These are phyloP conservation scores for Oxytorus armatus DNA, from an alignment of 2,888 invertebrate species.

Conservation along the genomic window DNA sequence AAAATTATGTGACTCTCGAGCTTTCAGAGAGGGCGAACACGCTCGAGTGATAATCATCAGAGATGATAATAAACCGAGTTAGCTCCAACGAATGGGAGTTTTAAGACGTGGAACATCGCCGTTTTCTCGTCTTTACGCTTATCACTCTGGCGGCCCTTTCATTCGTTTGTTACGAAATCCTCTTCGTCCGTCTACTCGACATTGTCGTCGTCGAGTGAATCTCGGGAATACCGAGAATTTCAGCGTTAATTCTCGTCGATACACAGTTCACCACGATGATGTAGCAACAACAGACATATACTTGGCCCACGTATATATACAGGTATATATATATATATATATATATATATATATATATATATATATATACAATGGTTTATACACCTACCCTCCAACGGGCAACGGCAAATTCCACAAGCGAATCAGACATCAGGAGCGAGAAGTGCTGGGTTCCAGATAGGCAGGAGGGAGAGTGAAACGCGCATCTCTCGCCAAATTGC, in stretches of 20 bases:
- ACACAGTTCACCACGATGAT: slow-evolving; percentile 2
- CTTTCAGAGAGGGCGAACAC: background rate
- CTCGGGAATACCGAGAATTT: slow-evolving; percentile 37
- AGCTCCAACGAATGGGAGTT: slow-evolving; percentile 33
- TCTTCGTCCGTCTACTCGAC: background rate
- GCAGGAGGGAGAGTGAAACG: slow-evolving; percentile 26
- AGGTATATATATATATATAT: background rate
- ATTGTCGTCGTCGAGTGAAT: slow-evolving; percentile 38
- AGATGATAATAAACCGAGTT: slow-evolving; percentile 39
- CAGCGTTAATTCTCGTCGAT: slow-evolving; percentile 27
- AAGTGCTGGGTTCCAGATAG: slow-evolving; percentile 7
- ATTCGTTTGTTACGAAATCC: slow-evolving; percentile 36
- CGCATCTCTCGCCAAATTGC: slow-evolving; percentile 61
- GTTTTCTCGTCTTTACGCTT: slow-evolving; percentile 1
- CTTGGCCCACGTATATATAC: slow-evolving; percentile 8
- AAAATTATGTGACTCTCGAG: slow-evolving; percentile 27
- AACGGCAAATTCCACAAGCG: slow-evolving; percentile 31
- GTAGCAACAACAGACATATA: slow-evolving; percentile 5
- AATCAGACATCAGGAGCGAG: slow-evolving; percentile 14
- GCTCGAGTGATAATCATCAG: slow-evolving; percentile 41
- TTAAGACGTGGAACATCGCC: slow-evolving; percentile 8
- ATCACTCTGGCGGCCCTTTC: background rate
- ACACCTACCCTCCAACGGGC: slow-evolving; percentile 35
- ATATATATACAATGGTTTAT: slow-evolving; percentile 22
- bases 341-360: slow-evolving; percentile 28